phyloP scores from a whole-genome alignment of 2,888 invertebrate species.

The Cephus rjabovi region DNA sequence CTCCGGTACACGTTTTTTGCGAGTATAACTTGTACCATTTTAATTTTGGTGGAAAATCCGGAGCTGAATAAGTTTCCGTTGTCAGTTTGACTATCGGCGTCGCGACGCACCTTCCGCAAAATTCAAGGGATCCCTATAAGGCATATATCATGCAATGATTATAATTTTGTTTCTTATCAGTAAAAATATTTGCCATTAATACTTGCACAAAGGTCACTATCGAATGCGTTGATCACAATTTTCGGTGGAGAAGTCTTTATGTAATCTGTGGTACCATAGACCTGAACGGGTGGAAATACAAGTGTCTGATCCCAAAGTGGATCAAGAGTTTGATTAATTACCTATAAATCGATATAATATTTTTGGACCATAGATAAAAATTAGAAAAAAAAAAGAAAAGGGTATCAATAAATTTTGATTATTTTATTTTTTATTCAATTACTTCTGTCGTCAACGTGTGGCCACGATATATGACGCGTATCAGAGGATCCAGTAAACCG shows the following conservation, averaged over 20 bases:
- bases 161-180: not conserved
- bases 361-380: not conserved
- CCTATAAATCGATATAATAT: slow-evolving; percentile 41
- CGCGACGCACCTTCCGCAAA: slow-evolving; percentile 66
- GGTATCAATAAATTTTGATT: slow-evolving; percentile 10
- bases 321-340: slow-evolving; percentile 67
- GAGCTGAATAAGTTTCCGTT: slow-evolving; percentile 55
- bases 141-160: not conserved
- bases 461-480: slow-evolving; percentile 63
- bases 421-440: slow-evolving; percentile 32
- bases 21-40: slow-evolving; percentile 64
- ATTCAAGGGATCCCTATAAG: slow-evolving; percentile 46
- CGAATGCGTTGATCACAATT: slow-evolving; percentile 66
- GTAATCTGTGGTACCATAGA: slow-evolving; percentile 63
- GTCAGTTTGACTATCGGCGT: slow-evolving; percentile 65
- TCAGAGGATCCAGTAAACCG: slow-evolving; percentile 69
- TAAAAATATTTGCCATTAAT: slow-evolving; percentile 6
- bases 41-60: slow-evolving; percentile 64
- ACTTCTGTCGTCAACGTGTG: slow-evolving; percentile 65
- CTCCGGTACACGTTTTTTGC: slow-evolving; percentile 56
- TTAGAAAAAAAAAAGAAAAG: not conserved
- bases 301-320: slow-evolving; percentile 75
- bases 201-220: slow-evolving; percentile 67
- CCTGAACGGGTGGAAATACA: slow-evolving; percentile 64
- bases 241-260: slow-evolving; percentile 64